Evolutionary conservation across 2,888 invertebrate species (phyloP), one percentile per base, ranked within the genome.

Genomic region (Cantharis rustica): DNA sequence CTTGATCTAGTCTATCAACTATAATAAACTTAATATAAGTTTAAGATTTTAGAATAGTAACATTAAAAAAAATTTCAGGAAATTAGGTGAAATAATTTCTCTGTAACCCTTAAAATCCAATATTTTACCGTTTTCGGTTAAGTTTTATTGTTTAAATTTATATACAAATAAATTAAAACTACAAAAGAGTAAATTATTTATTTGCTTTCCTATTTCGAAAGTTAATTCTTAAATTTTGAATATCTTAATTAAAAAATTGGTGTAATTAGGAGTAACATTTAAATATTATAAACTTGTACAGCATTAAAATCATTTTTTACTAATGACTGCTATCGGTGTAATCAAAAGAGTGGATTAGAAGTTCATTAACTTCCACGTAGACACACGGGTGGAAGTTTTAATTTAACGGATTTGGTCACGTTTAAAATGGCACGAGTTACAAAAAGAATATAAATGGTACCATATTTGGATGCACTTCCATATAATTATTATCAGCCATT

Each of bases 321-420:
- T 73, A 73, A 73, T 69, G 69, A 73, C 73, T 62, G 47, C n/a
- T 27, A 68, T 20, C 66, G 68, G 66, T 61, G 62, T 20, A 66
- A 61, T 47, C 66, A 72, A 23, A 47, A 66, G 20, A 72, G 64
- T 23, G 27, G 16, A 66, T n/a, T 66, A 61, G 20, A 73, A 73
- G 73, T 73, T 73, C 73, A 73, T 72, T 68, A 69, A 69, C 73
- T 73, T 69, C 62, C 68, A 27, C 69, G 27, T 61, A 47, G 47
- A 47, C n/a, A 47, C 47, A 47, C 47, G 47, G 47, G 68, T 47
- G 66, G 72, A 62, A 17, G 63, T 61, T 66, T 20, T 62, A 73
- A 69, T 69, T 69, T 16, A 69, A 23, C 23, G 62, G 23, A 26
- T 72, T 27, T 16, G 27, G 64, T 66, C 64, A 66, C 64, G 64